Conservation (phyloP, 2,113 vertebrate genomes). For the Anolis carolinensis region DNA sequence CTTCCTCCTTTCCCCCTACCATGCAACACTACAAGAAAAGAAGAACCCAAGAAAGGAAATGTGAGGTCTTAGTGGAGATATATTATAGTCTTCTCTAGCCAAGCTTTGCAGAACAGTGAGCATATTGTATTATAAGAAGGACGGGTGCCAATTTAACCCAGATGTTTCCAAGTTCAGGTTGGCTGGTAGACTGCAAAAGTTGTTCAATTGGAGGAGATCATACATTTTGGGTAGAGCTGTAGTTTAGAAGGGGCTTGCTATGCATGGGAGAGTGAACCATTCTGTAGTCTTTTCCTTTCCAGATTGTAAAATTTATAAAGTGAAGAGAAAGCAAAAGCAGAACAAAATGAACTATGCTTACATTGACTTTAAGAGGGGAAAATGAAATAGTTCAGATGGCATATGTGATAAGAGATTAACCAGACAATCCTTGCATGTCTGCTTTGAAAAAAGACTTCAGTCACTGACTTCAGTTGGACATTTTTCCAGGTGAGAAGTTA, state of each 20-base stretch:
- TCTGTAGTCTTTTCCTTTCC: slow-evolving; percentile 25
- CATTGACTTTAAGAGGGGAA: slow-evolving; percentile 5
- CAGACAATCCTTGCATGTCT: neutral
- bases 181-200: neutral
- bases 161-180: slow-evolving; percentile 29
- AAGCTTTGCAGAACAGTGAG: neutral
- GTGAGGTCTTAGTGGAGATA: neutral
- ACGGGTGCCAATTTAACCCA: neutral
- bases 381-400: neutral
- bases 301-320: slow-evolving; percentile 24
- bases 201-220: slow-evolving; percentile 28
- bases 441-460: neutral
- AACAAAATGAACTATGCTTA: slow-evolving; percentile 17
- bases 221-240: slow-evolving; percentile 39
- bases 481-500: neutral
- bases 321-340: slow-evolving; percentile 21
- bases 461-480: neutral
- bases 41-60: neutral
- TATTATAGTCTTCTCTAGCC: neutral
- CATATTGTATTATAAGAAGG: neutral
- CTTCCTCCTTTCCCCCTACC: neutral
- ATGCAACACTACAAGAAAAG: neutral
- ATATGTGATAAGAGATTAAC: neutral
- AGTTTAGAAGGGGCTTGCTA: slow-evolving; percentile 43
- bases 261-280: slow-evolving; percentile 25